Conservation (phyloP, 2,113 vertebrate species). For the Aspidoscelis tigris region DNA sequence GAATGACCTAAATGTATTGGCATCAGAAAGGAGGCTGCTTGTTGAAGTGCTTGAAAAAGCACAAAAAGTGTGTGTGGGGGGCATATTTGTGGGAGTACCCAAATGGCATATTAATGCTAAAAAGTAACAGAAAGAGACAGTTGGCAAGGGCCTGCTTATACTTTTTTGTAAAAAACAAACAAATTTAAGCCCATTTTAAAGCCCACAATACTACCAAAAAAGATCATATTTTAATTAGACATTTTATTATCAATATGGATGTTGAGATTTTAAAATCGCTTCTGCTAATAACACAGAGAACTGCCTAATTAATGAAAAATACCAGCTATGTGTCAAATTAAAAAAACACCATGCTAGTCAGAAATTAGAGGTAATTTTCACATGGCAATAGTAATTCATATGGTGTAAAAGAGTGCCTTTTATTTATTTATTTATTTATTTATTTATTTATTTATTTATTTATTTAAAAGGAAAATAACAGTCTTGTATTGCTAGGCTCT, state of each 20-base stretch:
- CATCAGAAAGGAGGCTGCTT: neutral
- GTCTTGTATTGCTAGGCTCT: slow-evolving; percentile 46
- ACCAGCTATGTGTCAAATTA: slow-evolving; percentile 12
- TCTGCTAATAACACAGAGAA: neutral
- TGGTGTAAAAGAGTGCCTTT: slow-evolving; percentile 29
- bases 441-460: too few relatives aligned
- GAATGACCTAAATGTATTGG: too few relatives aligned
- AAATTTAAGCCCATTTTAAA: neutral
- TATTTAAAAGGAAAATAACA: neutral
- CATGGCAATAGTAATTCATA: slow-evolving; percentile 15
- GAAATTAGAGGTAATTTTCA: slow-evolving; percentile 34
- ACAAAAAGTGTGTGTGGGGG: too few relatives aligned
- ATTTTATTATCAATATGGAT: slow-evolving; percentile 8
- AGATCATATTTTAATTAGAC: slow-evolving; percentile 22
- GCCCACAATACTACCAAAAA: neutral
- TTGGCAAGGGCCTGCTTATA: neutral
- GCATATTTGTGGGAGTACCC: too few relatives aligned
- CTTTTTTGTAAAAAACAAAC: neutral
- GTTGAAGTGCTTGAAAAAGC: neutral
- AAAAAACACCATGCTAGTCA: neutral
- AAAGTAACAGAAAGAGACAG: neutral
- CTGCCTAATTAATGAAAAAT: slow-evolving; percentile 25
- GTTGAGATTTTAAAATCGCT: neutral
- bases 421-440: too few relatives aligned
- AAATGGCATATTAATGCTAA: neutral